phyloP scores from a whole-genome alignment of 1,140 invertebrate species.

The Propsilocerus akamusi region DNA sequence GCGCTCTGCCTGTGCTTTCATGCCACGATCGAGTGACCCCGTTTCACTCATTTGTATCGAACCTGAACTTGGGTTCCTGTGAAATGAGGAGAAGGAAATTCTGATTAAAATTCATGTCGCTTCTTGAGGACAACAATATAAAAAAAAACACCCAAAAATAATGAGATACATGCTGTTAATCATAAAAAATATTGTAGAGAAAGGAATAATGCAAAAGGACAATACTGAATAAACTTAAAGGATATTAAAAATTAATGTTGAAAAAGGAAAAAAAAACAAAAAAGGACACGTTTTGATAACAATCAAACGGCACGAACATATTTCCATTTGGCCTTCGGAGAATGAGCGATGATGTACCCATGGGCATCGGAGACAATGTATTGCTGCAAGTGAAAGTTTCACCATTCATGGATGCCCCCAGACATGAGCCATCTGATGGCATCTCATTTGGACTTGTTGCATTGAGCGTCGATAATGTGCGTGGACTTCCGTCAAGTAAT shows the following conservation, averaged over 20 bases:
- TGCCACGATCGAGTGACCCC: slow-evolving; percentile 57
- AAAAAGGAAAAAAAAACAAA: slow-evolving; percentile 7
- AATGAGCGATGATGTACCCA: slow-evolving; percentile 15
- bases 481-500: slow-evolving; percentile 18
- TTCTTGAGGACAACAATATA: background rate
- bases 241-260: slow-evolving; percentile 7
- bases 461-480: slow-evolving; percentile 8
- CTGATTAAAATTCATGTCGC: background rate
- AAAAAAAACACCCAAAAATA: slow-evolving; percentile 8
- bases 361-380: slow-evolving; percentile 18
- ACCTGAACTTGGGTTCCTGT: slow-evolving; percentile 59
- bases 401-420: background rate
- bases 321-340: slow-evolving; percentile 23
- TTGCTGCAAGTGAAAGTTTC: background rate
- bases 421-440: background rate
- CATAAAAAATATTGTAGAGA: slow-evolving; percentile 5
- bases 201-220: background rate
- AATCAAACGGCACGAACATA: slow-evolving; percentile 17
- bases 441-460: slow-evolving; percentile 4
- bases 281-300: slow-evolving; percentile 6
- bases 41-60: slow-evolving; percentile 54
- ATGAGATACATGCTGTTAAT: slow-evolving; percentile 9
- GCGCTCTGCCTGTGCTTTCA: slow-evolving; percentile 51
- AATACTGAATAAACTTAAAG: slow-evolving; percentile 6
- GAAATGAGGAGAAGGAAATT: slow-evolving; percentile 4